These are phyloP conservation scores for Sycophila sp. DNA, from an alignment of 1,140 invertebrate species.

Conservation along the genomic window DNA sequence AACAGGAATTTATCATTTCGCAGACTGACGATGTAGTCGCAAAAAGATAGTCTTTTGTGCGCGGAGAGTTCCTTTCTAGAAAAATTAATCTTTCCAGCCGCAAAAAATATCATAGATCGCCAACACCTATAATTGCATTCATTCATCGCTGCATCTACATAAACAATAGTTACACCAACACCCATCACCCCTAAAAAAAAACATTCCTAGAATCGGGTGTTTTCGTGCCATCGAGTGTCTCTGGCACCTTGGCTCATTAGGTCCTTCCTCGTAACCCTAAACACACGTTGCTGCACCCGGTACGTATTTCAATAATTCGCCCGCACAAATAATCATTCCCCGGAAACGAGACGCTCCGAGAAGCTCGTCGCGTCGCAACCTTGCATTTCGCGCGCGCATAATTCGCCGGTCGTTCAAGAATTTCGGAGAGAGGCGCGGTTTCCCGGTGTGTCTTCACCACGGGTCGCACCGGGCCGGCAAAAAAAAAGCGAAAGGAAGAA, in stretches of 20 bases:
- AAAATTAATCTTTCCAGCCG: too few species aligned
- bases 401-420: background rate
- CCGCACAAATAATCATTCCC: background rate
- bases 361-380: too few species aligned
- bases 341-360: too few species aligned
- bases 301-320: too few species aligned
- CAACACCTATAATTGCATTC: too few species aligned
- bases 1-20: too few species aligned
- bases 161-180: background rate
- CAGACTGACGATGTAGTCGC: too few species aligned
- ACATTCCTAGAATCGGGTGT: background rate
- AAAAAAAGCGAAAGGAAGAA: background rate
- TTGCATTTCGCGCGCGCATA: background rate
- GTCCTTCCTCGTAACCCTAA: background rate
- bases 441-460: background rate
- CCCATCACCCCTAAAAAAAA: too few species aligned
- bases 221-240: background rate
- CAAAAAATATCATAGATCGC: too few species aligned
- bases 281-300: background rate
- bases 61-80: too few species aligned
- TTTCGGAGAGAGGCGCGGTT: slow-evolving; percentile 1
- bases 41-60: too few species aligned
- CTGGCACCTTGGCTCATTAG: background rate
- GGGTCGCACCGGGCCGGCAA: background rate
- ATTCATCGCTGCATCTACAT: slow-evolving; percentile 9